Evolutionary conservation across 2,888 invertebrate species (phyloP).

Genomic region (Chesias legatella): DNA sequence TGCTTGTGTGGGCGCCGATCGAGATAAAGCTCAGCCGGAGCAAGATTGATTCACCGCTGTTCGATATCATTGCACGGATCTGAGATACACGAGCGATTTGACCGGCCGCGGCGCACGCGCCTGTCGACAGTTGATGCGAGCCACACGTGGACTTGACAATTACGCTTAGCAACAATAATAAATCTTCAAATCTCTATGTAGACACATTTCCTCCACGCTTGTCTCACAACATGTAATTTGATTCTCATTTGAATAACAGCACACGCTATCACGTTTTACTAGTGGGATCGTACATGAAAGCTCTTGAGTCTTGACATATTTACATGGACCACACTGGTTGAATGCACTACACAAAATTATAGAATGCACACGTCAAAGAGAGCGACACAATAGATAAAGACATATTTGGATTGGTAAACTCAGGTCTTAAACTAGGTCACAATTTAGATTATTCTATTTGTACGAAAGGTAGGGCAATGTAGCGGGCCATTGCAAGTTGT

Average conservation of each 20-base stretch:
- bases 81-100: constrained; percentile 57
- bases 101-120: constrained; percentile 54
- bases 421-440: constrained; percentile 2
- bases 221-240: constrained; percentile 59
- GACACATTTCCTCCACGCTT: constrained; percentile 51
- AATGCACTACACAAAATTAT: constrained; percentile 28
- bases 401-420: constrained; percentile 8
- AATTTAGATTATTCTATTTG: neutral
- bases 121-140: constrained; percentile 30
- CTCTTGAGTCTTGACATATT: constrained; percentile 43
- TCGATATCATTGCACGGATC: constrained; percentile 62
- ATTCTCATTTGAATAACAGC: constrained; percentile 61
- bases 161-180: constrained; percentile 59
- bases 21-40: constrained; percentile 58
- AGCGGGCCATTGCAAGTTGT: no score
- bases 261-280: constrained; percentile 57
- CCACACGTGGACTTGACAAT: constrained; percentile 54
- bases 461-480: no score
- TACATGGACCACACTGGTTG: constrained; percentile 55
- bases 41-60: constrained; percentile 73
- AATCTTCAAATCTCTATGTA: constrained; percentile 56
- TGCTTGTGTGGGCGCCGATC: constrained; percentile 56
- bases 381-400: constrained; percentile 15
- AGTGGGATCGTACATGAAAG: constrained; percentile 42
- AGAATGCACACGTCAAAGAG: constrained; percentile 22